Percentiles rank a stretch among this genome's conserved stretches.
Evolutionary conservation across 1,140 invertebrate species (phyloP).

Genomic region (Leptopilina boulardi): DNA sequence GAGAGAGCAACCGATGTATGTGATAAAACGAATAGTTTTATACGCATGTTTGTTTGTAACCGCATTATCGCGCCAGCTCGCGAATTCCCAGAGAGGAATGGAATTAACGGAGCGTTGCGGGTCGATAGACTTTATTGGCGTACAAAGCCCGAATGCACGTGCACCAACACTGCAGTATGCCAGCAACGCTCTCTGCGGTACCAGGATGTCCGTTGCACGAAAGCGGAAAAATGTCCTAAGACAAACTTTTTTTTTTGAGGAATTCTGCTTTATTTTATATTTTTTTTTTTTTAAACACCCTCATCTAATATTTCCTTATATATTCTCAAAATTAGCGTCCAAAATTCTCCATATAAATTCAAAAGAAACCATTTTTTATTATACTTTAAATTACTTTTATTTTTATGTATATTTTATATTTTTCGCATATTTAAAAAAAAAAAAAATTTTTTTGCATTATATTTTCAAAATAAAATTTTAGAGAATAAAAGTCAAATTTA

Average conservation of each 20-base stretch:
- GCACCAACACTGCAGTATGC: constrained; percentile 49
- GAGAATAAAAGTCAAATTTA: too few species aligned
- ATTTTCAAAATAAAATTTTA: too few species aligned
- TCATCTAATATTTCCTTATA: neutral
- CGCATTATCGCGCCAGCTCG: constrained; percentile 50
- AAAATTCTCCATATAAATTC: too few species aligned
- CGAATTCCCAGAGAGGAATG: constrained; percentile 49
- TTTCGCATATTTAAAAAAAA: too few species aligned
- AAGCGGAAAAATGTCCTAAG: constrained; percentile 42
- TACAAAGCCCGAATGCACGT: constrained; percentile 41
- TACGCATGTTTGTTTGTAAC: constrained; percentile 45
- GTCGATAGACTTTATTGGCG: constrained; percentile 53
- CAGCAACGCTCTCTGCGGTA: constrained; percentile 49
- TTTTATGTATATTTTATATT: too few species aligned
- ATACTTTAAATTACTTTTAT: too few species aligned
- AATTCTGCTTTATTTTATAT: neutral
- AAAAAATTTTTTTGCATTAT: too few species aligned
- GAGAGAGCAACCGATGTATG: neutral
- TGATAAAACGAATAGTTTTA: constrained; percentile 17
- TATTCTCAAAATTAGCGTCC: too few species aligned
- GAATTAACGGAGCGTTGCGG: constrained; percentile 53
- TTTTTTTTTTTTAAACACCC: too few species aligned
- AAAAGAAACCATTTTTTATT: too few species aligned
- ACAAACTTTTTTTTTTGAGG: neutral
- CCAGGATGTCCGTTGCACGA: constrained; percentile 52